These are phyloP conservation scores for Bagarius yarrelli DNA, from an alignment of 2,113 vertebrate genomes.

Conservation along the genomic window DNA sequence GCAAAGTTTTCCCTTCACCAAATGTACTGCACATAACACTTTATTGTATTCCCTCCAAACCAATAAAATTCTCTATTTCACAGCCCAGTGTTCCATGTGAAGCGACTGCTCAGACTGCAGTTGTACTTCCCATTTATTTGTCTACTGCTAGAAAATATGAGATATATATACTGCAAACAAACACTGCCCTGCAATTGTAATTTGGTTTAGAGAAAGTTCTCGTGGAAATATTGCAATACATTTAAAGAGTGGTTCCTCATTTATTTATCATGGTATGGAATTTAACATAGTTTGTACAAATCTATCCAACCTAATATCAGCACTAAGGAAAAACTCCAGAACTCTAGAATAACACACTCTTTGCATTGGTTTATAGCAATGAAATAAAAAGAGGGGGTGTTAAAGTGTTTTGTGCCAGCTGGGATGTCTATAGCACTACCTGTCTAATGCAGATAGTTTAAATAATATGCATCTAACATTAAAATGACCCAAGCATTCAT, in stretches of 20 bases:
- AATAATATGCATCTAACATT: slow-evolving; percentile 21
- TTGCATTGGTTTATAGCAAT: neutral
- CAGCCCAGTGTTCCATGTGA: slow-evolving; percentile 37
- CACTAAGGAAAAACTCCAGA: slow-evolving; percentile 4
- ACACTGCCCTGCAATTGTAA: slow-evolving; percentile 4
- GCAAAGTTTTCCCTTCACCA: slow-evolving; percentile 8
- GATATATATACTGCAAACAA: slow-evolving; percentile 23
- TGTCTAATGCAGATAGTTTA: slow-evolving; percentile 16
- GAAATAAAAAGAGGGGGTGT: neutral
- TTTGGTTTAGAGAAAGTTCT: slow-evolving; percentile 30
- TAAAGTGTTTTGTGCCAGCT: neutral
- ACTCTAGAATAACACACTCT: neutral
- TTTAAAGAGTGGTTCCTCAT: slow-evolving; percentile 19
- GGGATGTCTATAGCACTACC: neutral
- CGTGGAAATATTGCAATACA: slow-evolving; percentile 24
- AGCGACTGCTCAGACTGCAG: slow-evolving; percentile 15
- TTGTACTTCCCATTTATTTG: slow-evolving; percentile 37
- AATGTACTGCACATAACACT: slow-evolving; percentile 7
- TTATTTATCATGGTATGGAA: slow-evolving; percentile 30
- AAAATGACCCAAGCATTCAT: slow-evolving; percentile 21
- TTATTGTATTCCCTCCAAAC: slow-evolving; percentile 29
- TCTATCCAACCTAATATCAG: slow-evolving; percentile 20
- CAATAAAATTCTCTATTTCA: slow-evolving; percentile 38
- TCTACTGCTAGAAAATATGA: slow-evolving; percentile 14
- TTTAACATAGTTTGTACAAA: slow-evolving; percentile 22